Base-by-base conservation (phyloP, 2,797 vertebrate genomes). In the Microctenopoma lineatum region DNA sequence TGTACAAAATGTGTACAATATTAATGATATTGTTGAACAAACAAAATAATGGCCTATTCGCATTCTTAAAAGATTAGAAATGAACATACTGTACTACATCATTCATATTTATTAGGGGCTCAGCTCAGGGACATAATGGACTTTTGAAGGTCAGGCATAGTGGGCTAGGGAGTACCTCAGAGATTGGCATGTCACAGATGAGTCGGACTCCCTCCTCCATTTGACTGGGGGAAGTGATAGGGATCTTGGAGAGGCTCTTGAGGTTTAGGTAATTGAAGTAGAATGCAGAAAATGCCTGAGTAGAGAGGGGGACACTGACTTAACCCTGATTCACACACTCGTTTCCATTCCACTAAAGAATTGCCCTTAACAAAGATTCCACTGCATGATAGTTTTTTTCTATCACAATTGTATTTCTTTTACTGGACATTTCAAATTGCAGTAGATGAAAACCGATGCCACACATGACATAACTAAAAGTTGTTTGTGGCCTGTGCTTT, bases 281-380 rank as follows among this genome's bases (percentile, higher is more conserved):
- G 76, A 94, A 96, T 3, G 95, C 96, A 51, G 96, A 96, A 87
- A 97, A 97, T 2, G 95, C 96, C 96, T 97, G 55, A 50, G 32
- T 63, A 71, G 29, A 34, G 46, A 10, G 79, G 14, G 26, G n/a
- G 0, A 52, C 14, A 56, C 8, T 32, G 12, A 52, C 25, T 34
- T 54, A 53, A 8, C 13, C 36, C 14, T 29, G 42, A 56, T 5
- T 14, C 2, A 26, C n/a, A 41, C 26, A 32, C 1, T 25, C 8
- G 8, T 55, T 2, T 10, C 13, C 21, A 27, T 51, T 45, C 25
- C 1, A 10, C 41, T 42, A 32, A 32, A 1, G 29, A 32, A 5
- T 32, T 32, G 7, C 29, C 29, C 29, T 32, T 32, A 32, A 32
- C 29, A 32, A 32, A 7, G 29, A 32, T 32, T 32, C 5, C 29